Conservation (phyloP, 2,888 invertebrate species). For the Acleris laterana region DNA sequence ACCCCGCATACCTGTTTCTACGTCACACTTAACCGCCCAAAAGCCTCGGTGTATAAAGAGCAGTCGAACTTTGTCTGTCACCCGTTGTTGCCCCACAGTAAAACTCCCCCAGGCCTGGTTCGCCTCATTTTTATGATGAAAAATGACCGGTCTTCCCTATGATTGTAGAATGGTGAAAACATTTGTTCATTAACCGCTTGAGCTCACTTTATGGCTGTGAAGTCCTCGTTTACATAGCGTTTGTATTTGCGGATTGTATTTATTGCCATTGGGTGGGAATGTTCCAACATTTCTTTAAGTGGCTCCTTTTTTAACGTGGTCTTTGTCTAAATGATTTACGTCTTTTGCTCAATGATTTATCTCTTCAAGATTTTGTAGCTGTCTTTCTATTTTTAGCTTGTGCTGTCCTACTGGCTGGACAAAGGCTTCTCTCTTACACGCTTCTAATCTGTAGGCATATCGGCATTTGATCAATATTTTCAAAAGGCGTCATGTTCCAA, state of each 20-base stretch:
- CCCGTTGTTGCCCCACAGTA: slow-evolving; percentile 60
- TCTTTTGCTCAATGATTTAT: too few species aligned
- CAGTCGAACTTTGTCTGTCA: slow-evolving; percentile 68
- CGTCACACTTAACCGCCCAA: slow-evolving; percentile 47
- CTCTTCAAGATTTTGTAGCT: too few species aligned
- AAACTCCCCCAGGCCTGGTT: slow-evolving; percentile 55
- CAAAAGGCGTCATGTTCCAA: too few species aligned
- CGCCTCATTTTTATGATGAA: slow-evolving; percentile 69
- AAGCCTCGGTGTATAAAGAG: slow-evolving; percentile 58
- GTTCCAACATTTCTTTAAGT: background rate
- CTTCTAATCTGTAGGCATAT: too few species aligned
- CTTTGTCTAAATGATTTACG: too few species aligned
- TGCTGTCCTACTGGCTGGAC: too few species aligned
- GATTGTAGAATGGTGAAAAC: slow-evolving; percentile 64
- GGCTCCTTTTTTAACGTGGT: too few species aligned
- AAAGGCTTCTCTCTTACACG: too few species aligned
- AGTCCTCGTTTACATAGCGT: slow-evolving; percentile 13
- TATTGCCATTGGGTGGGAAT: background rate
- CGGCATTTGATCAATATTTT: too few species aligned
- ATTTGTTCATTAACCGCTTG: slow-evolving; percentile 66
- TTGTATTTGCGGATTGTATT: slow-evolving; percentile 15
- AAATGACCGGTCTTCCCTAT: slow-evolving; percentile 61
- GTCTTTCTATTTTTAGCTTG: too few species aligned
- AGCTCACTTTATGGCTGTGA: slow-evolving; percentile 39
- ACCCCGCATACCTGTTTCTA: slow-evolving; percentile 45